Percentiles rank a stretch among this genome's conserved stretches.
Evolutionary conservation across 2,113 vertebrate genomes (phyloP).

Genomic region (Scomber colias): DNA sequence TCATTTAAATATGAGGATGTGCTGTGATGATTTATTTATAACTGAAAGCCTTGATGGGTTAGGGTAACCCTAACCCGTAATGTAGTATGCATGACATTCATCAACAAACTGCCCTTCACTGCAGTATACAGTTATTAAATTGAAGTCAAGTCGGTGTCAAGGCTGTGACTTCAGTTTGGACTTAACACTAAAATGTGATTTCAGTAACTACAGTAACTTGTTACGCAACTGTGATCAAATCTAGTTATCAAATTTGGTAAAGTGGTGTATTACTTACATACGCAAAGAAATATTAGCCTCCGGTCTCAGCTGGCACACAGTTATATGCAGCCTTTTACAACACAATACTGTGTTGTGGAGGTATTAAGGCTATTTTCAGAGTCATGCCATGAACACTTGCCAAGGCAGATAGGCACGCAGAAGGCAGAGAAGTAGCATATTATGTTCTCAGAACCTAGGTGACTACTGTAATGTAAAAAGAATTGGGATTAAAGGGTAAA

Average conservation of each 20-base stretch:
- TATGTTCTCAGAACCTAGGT: slow-evolving; percentile 60
- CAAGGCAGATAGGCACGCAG: slow-evolving; percentile 56
- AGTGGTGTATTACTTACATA: slow-evolving; percentile 24
- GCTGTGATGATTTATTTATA: no score
- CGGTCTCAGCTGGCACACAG: slow-evolving; percentile 4
- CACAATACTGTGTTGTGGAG: slow-evolving; percentile 52
- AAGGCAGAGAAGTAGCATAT: slow-evolving; percentile 63
- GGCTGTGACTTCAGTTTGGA: background rate
- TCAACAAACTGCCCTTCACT: background rate
- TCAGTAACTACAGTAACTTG: background rate
- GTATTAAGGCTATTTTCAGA: slow-evolving; percentile 71
- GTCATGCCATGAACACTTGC: slow-evolving; percentile 47
- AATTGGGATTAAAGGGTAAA: slow-evolving; percentile 65
- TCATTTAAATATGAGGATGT: no score
- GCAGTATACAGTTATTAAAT: no score
- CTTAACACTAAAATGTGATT: background rate
- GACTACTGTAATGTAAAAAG: slow-evolving; percentile 57
- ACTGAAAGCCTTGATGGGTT: no score
- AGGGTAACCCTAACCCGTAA: background rate
- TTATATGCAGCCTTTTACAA: background rate
- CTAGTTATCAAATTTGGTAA: slow-evolving; percentile 1
- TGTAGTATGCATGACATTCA: background rate
- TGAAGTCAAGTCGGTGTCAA: background rate
- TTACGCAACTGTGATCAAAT: slow-evolving; percentile 6
- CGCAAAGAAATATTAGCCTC: slow-evolving; percentile 34